Evolutionary conservation across 2,113 vertebrate species (phyloP).

Genomic region (Rissa tridactyla): DNA sequence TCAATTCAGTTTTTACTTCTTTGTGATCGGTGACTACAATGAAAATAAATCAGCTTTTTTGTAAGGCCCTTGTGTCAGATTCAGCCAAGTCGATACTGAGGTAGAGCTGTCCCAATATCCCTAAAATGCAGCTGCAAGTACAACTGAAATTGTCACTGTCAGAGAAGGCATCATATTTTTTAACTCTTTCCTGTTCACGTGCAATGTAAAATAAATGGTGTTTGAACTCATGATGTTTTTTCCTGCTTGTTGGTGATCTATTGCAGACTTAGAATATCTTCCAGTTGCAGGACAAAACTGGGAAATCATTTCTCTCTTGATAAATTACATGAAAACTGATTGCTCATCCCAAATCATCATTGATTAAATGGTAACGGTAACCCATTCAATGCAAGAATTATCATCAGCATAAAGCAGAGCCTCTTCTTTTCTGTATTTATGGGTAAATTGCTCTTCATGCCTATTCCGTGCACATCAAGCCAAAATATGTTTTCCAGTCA

Average conservation of each 20-base stretch:
- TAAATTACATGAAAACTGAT: neutral
- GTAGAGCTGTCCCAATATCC: neutral
- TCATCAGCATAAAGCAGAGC: neutral
- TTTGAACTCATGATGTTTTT: neutral
- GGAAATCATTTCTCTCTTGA: neutral
- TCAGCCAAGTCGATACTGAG: neutral
- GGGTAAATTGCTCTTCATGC: neutral
- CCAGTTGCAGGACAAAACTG: neutral
- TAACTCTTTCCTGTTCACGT: neutral
- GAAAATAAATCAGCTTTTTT: neutral
- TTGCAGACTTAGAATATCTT: neutral
- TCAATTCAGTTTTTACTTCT: neutral
- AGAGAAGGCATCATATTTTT: neutral
- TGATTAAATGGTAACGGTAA: neutral
- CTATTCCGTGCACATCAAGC: neutral
- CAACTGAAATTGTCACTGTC: neutral
- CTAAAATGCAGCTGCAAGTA: neutral
- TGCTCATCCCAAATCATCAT: neutral
- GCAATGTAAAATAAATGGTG: neutral
- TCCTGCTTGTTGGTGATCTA: neutral
- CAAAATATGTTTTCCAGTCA: neutral
- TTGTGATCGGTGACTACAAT: neutral
- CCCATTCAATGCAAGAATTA: neutral
- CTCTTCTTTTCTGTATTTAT: neutral
- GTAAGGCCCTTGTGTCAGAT: neutral